Evolutionary conservation across 2,888 invertebrate species (phyloP), one percentile per base, ranked within the genome.

Genomic region (Andrena trimmerana): DNA sequence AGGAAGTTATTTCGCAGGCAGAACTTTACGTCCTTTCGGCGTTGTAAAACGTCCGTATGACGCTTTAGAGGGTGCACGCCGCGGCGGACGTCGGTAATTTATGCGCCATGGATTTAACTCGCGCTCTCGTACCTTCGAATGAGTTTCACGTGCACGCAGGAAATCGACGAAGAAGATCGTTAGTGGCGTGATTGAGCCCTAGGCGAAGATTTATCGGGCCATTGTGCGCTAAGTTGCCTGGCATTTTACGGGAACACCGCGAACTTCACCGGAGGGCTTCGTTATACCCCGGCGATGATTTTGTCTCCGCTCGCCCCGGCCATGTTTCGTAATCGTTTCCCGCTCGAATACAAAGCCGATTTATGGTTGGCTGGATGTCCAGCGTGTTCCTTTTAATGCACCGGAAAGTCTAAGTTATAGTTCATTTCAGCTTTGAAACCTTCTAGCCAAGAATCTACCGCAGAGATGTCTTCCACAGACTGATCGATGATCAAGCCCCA

Each of bases 1-100:
- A 81, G 76, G 75, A 77, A 74, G 83, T 81, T 87, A 85, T 87
- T 87, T 81, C 81, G 73, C 75, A 73, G 78, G 77, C 74, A 29
- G 42, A 71, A 69, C 78, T 83, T 72, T 73, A 77, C 81, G 81
- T 86, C 75, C 75, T 78, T 65, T 73, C 75, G 87, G 52, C 84
- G 74, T 73, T 86, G 87, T 81, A 81, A 86, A 86, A 75, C 63
- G 78, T 62, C 24, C 33, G 54, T 79, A 79, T 66, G 54, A 67
- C 62, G 86, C 33, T 57, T 75, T 78, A 76, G 82, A 78, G 75
- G 69, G 73, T 73, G 74, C 69, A 78, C 69, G 62, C 29, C 31
- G n/a, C 36, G 31, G 54, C 82, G 81, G 66, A 77, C 87, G 68
- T 57, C 33, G 69, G 66, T 87, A 86, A 86, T 87, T 86, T 87